Evolutionary conservation across 2,888 invertebrate genomes (phyloP), one percentile per base, ranked within the genome.

Genomic region (Limenitis camilla): DNA sequence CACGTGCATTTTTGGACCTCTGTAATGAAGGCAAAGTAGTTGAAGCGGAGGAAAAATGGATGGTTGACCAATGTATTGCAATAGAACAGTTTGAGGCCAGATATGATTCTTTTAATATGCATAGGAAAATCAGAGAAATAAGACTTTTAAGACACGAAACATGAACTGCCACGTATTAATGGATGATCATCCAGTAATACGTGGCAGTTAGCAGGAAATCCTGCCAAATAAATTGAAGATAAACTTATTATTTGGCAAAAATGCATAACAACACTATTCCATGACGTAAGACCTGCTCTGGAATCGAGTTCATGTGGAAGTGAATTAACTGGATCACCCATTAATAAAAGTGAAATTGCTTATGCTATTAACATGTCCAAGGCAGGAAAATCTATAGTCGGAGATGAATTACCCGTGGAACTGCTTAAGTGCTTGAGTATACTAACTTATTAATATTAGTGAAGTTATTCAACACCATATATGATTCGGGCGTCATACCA

Each of bases 221-320:
- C n/a, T 40, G 40, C 40, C 19, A 40, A 40, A 11, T 27, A 19
- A 11, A 40, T 7, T 28, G 2, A 40, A 27, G 41, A 43, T 8
- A 43, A 43, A 19, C 43, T 43, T 32, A 19, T 8, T 11, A 32
- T 43, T 43, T 43, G 32, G 33, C 33, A 33, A 43, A 43, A 43
- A 32, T 33, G 19, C 32, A 43, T 43, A 43, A 32, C 33, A 43
- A 43, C 10, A 33, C 33, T 43, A 43, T 43, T 43, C 33, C 43
- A 43, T 43, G 43, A 43, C 19, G 7, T 32, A 33, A 33, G 43
- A 43, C 43, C 43, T 8, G 19, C n/a, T 11, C 43, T 43, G 43
- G 43, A 43, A 40, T 40, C 40, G 9, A 40, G 40, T 40, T 40
- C 40, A 40, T 8, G 27, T 27, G 40, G n/a, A 40, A 7, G 8